phyloP scores from a whole-genome alignment of 2,113 vertebrate species.

The Phoxinus phoxinus region DNA sequence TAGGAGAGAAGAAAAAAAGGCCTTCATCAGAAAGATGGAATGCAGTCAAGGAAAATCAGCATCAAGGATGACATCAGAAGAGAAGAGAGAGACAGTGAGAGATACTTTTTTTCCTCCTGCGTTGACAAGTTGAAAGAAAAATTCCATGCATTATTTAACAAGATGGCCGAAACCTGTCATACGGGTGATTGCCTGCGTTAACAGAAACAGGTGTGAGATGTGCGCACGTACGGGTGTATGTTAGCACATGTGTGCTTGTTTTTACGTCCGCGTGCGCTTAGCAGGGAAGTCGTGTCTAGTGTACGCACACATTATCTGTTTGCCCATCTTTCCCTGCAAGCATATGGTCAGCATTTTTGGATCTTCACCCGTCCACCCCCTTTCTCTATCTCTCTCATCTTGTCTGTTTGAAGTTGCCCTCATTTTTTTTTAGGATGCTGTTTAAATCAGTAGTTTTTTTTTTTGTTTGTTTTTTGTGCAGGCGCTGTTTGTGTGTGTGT shows the following conservation, averaged over 20 bases:
- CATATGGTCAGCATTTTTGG: slow-evolving; percentile 24
- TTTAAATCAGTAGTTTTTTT: slow-evolving; percentile 10
- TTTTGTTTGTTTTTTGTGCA: background rate
- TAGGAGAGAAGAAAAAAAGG: slow-evolving; percentile 55
- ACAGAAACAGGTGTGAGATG: slow-evolving; percentile 75
- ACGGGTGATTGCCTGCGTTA: slow-evolving; percentile 79
- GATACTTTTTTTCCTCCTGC: slow-evolving; percentile 65
- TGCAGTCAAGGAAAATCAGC: slow-evolving; percentile 82
- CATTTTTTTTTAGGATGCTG: slow-evolving; percentile 5
- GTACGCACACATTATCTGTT: slow-evolving; percentile 7
- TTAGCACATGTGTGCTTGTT: slow-evolving; percentile 31
- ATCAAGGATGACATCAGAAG: slow-evolving; percentile 74
- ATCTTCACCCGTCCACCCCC: background rate
- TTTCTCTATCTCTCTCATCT: slow-evolving; percentile 18
- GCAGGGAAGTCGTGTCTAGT: slow-evolving; percentile 30
- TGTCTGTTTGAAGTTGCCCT: slow-evolving; percentile 22
- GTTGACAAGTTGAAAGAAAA: slow-evolving; percentile 82
- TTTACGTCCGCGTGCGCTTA: slow-evolving; percentile 9
- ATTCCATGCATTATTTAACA: slow-evolving; percentile 85
- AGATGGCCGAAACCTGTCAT: slow-evolving; percentile 78
- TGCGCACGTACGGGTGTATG: slow-evolving; percentile 37
- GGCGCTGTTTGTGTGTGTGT: background rate
- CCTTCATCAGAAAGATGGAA: slow-evolving; percentile 84
- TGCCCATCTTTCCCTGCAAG: background rate
- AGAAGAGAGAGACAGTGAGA: slow-evolving; percentile 75